These are phyloP conservation scores for Dasyurus viverrinus DNA, from an alignment of 2,113 vertebrate genomes.

Conservation along the genomic window DNA sequence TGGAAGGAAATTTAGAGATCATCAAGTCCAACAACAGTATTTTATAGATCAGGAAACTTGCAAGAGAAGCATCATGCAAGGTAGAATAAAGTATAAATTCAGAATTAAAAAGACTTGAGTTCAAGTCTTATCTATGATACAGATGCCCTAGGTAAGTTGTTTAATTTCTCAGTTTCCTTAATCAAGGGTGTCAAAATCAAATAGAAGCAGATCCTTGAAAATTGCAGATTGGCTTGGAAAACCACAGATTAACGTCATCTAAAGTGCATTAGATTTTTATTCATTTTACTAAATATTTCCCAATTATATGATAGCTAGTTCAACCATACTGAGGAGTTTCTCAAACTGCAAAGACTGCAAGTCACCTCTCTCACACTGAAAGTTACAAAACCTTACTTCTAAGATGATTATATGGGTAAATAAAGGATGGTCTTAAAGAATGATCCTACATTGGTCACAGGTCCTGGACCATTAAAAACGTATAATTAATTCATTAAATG, in stretches of 20 bases:
- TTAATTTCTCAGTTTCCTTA: not conserved
- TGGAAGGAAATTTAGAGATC: too few relatives aligned
- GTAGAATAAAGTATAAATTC: not conserved
- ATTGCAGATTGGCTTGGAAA: not conserved
- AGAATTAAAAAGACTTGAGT: not conserved
- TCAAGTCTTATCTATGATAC: not conserved
- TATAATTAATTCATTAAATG: not conserved
- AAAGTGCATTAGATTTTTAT: not conserved
- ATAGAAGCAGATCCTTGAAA: not conserved
- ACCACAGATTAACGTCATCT: not conserved
- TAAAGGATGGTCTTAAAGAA: not conserved
- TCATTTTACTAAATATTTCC: not conserved
- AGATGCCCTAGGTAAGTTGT: not conserved
- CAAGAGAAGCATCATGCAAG: not conserved
- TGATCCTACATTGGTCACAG: not conserved
- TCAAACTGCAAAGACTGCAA: not conserved
- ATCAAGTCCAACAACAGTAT: too few relatives aligned
- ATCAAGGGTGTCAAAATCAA: not conserved
- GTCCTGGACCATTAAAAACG: not conserved
- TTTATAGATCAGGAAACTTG: not conserved
- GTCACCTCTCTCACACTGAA: not conserved
- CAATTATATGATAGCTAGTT: not conserved
- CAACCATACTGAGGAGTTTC: not conserved
- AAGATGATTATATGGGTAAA: not conserved
- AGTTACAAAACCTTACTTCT: not conserved